phyloP scores from a whole-genome alignment of 2,888 invertebrate genomes.

The Apamea epomidion region DNA sequence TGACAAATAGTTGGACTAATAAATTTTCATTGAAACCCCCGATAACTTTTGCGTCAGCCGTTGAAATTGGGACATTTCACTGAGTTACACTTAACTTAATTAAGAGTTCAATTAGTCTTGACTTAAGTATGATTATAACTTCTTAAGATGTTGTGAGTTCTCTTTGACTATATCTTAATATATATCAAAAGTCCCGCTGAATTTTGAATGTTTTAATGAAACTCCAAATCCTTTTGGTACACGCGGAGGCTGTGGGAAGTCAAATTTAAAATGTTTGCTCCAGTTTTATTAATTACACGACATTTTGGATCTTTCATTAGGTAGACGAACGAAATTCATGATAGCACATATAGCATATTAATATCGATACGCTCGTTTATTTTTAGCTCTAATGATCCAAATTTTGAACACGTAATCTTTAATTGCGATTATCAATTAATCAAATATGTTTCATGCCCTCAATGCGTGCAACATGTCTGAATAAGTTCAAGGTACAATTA shows the following conservation, averaged over 20 bases:
- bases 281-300: constrained; percentile 47
- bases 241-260: constrained; percentile 55
- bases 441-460: constrained; percentile 60
- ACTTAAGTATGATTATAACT: constrained; percentile 86
- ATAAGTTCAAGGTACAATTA: constrained; percentile 84
- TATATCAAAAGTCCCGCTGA: constrained; percentile 67
- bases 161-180: constrained; percentile 73
- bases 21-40: constrained; percentile 88
- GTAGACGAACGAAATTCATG: constrained; percentile 12
- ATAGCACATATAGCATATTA: constrained; percentile 16
- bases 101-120: constrained; percentile 87
- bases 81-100: constrained; percentile 87
- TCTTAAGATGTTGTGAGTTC: constrained; percentile 80
- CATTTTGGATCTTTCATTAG: constrained; percentile 46
- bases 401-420: constrained; percentile 42
- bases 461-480: constrained; percentile 70
- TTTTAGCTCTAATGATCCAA: constrained; percentile 27
- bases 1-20: constrained; percentile 89
- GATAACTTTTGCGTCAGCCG: constrained; percentile 85
- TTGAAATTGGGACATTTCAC: constrained; percentile 85
- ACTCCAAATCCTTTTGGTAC: constrained; percentile 66
- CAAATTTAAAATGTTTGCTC: constrained; percentile 57
- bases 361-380: constrained; percentile 19
- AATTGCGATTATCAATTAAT: constrained; percentile 56
- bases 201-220: constrained; percentile 70